Evolutionary conservation across 2,888 invertebrate species (phyloP).

Genomic region (Strigamia maritima): DNA sequence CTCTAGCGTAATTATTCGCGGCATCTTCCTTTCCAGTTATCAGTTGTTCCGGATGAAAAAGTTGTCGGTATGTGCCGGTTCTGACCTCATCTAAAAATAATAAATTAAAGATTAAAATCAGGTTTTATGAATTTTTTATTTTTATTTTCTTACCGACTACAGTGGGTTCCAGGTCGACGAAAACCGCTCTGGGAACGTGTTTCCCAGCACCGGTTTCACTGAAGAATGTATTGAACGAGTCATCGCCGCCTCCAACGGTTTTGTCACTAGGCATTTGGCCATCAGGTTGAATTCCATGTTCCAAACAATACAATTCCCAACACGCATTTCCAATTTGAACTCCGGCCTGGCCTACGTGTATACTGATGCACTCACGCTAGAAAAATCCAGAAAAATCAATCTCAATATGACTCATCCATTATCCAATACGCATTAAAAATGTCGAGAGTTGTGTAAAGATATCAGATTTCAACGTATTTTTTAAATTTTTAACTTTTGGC

Average conservation of each 20-base stretch:
- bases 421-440: too few species aligned
- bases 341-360: constrained; percentile 57
- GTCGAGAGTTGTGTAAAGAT: too few species aligned
- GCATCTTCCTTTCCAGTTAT: constrained; percentile 97
- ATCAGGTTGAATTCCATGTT: constrained; percentile 58
- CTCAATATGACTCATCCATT: too few species aligned
- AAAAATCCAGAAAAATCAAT: too few species aligned
- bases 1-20: constrained; percentile 95
- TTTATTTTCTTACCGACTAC: constrained; percentile 51
- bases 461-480: too few species aligned
- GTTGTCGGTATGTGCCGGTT: constrained; percentile 88
- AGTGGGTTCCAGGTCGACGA: constrained; percentile 58
- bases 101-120: not conserved
- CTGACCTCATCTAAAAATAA: constrained; percentile 74
- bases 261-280: constrained; percentile 45
- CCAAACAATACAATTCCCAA: constrained; percentile 60
- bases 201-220: constrained; percentile 57
- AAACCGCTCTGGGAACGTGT: constrained; percentile 54
- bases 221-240: constrained; percentile 57
- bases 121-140: too few species aligned
- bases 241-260: constrained; percentile 49
- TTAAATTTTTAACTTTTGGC: too few species aligned
- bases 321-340: constrained; percentile 59
- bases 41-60: constrained; percentile 96
- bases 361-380: constrained; percentile 55